Base-by-base conservation (phyloP, 1,140 invertebrate genomes). In the Philopotamus ludificatus region DNA sequence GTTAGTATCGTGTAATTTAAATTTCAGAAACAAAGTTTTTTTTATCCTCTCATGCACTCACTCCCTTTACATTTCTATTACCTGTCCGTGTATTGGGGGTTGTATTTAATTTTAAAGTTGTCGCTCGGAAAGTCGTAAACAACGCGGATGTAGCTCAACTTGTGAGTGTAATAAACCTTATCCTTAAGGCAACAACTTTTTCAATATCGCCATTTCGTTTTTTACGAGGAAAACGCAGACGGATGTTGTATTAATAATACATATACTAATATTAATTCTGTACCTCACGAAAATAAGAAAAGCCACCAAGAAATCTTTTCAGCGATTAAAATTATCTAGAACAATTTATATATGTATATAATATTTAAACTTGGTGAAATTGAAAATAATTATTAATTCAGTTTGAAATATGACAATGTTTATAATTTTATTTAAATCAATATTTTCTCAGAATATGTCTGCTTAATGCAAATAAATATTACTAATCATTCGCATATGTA, bases 21-120 rank as follows among this genome's bases (percentile, higher is more conserved):
- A 66, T 66, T 69, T 69, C 58, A 50, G 59, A 65, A 68, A 65
- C 12, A 65, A 68, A 68, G 23, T 65, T 68, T 64, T 60, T 23
- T 23, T 54, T 63, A 41, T 54, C 28, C 54, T 49, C 51, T 64
- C 55, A 59, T 22, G 39, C n/a, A 60, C 15, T 49, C 25, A 15
- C 49, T 67, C 53, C 51, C 62, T 64, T 68, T 50, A 65, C 67
- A 55, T 68, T 68, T 68, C 67, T 65, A 68, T 68, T 68, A 68
- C 67, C 67, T 68, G 67, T 65, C 58, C 63, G 42, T 47, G 67
- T 65, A 68, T 68, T 68, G 62, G 58, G 57, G 65, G 63, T 54
- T 25, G 57, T 65, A 65, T 68, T 68, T 68, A 65, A 68, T 68
- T 68, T 68, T 57, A 63, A 68, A 68, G 63, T 68, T 68, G 57